Evolutionary conservation across 2,797 vertebrate genomes (phyloP).

Genomic region (Podarcis siculus): DNA sequence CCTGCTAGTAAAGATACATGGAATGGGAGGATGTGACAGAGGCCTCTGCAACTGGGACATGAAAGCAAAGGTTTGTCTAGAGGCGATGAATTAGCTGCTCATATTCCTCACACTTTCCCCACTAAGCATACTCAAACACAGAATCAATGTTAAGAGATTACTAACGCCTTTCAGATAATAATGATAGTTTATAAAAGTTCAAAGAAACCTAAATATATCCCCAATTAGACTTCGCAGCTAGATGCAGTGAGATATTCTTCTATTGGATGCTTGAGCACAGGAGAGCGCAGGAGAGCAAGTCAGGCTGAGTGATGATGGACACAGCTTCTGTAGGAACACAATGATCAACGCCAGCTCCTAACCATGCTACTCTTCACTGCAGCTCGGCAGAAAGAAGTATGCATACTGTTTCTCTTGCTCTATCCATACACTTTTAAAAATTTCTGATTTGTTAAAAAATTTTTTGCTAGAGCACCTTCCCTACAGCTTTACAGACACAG

Average conservation of each 20-base stretch:
- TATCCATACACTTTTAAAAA: background rate
- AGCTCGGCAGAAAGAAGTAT: background rate
- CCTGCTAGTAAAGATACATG: background rate
- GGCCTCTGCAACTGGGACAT: background rate
- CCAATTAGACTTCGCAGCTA: background rate
- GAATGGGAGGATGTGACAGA: accelerated
- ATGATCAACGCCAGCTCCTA: background rate
- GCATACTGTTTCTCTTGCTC: background rate
- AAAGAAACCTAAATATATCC: background rate
- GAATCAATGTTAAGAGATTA: accelerated
- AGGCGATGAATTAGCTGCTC: accelerated
- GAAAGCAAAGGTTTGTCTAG: background rate
- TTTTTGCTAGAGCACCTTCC: background rate
- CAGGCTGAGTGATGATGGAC: background rate
- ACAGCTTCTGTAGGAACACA: background rate
- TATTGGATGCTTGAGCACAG: background rate
- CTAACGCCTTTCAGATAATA: background rate
- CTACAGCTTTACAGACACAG: background rate
- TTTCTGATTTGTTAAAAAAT: too few species aligned
- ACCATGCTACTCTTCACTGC: background rate
- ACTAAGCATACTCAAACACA: background rate
- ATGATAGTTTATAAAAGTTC: background rate
- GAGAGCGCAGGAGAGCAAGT: background rate
- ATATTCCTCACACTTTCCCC: background rate
- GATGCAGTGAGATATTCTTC: background rate